A percentile compares a stretch with the other conserved stretches of the same genome.
Conservation (phyloP, 92 coral and sea anemone genomes). For the Epizoanthus stellaris region DNA sequence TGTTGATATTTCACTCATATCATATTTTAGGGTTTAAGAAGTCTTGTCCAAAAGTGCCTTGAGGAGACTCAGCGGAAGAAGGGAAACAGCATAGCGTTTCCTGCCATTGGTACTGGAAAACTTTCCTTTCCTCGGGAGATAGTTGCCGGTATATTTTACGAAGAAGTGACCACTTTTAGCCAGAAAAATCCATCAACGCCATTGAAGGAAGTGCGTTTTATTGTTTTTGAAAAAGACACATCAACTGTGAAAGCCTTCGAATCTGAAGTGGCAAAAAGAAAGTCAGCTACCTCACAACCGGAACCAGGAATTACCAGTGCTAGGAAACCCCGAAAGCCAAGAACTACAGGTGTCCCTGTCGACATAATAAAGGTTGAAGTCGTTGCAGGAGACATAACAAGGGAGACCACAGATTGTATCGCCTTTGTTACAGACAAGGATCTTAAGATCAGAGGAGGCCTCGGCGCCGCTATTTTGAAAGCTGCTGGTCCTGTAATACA, state of each 20-base stretch:
- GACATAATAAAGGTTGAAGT: slow-evolving; percentile 42
- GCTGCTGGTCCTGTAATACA: slow-evolving; percentile 69
- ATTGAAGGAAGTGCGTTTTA: slow-evolving; percentile 67
- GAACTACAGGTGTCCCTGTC: background rate
- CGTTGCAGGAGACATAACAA: slow-evolving; percentile 70
- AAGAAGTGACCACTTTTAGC: slow-evolving; percentile 62
- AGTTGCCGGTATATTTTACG: slow-evolving; percentile 69
- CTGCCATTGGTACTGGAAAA: slow-evolving; percentile 93
- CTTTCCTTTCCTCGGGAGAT: slow-evolving; percentile 72
- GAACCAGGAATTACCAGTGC: background rate
- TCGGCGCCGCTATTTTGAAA: slow-evolving; percentile 59
- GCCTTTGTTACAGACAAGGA: slow-evolving; percentile 46
- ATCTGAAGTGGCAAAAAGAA: slow-evolving; percentile 10
- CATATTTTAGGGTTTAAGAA: slow-evolving; percentile 10
- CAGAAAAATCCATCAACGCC: slow-evolving; percentile 45
- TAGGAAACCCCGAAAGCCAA: background rate
- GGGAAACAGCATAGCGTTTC: slow-evolving; percentile 69
- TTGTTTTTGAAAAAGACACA: slow-evolving; percentile 65
- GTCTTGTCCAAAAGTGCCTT: slow-evolving; percentile 53
- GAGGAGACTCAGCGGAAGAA: slow-evolving; percentile 56
- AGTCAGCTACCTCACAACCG: too few species aligned
- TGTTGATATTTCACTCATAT: too few species aligned
- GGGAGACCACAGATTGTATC: slow-evolving; percentile 73
- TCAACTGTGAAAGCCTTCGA: slow-evolving; percentile 59
- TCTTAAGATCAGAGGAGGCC: slow-evolving; percentile 53